Evolutionary conservation across 2,888 invertebrate genomes (phyloP).

Genomic region (Oscheius sp.): DNA sequence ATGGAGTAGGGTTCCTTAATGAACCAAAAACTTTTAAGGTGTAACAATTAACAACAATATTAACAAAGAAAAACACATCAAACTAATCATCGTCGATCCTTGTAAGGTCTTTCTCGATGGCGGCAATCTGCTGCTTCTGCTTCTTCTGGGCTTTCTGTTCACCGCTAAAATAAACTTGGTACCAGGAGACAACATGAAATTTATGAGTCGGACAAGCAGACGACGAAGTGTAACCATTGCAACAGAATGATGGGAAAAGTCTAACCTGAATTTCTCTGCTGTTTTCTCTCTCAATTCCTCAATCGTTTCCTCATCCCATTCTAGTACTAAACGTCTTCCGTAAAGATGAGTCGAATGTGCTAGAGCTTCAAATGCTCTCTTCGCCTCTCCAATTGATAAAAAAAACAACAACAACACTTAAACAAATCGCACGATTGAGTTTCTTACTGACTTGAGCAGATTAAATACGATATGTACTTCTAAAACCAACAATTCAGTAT

Average conservation of each 20-base stretch:
- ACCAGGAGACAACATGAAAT: too few species aligned
- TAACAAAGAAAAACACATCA: background rate
- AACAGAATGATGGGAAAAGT: background rate
- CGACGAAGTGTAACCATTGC: too few species aligned
- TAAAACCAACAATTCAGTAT: conserved; percentile 21
- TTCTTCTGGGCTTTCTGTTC: conserved; percentile 22
- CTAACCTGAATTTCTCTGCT: conserved; percentile 55
- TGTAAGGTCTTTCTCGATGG: conserved; percentile 27
- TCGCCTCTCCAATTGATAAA: conserved; percentile 81
- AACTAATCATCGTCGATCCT: conserved; percentile 16
- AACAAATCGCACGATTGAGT: too few species aligned
- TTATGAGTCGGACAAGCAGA: too few species aligned
- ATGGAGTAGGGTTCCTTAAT: too few species aligned
- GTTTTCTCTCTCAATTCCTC: conserved; percentile 78
- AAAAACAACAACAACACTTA: too few species aligned
- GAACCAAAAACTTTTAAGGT: too few species aligned
- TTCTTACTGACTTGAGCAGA: conserved; percentile 80
- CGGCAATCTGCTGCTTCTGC: conserved; percentile 15
- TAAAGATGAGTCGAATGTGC: conserved; percentile 95
- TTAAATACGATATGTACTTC: conserved; percentile 29
- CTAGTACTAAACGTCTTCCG: conserved; percentile 89
- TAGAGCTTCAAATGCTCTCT: conserved; percentile 84
- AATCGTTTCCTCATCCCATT: conserved; percentile 88
- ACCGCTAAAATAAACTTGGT: conserved; percentile 20
- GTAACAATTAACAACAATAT: background rate